Percentiles rank a stretch among this genome's conserved stretches.
phyloP scores from a whole-genome alignment of 2,113 vertebrate species.

The Chaetops frenatus region DNA sequence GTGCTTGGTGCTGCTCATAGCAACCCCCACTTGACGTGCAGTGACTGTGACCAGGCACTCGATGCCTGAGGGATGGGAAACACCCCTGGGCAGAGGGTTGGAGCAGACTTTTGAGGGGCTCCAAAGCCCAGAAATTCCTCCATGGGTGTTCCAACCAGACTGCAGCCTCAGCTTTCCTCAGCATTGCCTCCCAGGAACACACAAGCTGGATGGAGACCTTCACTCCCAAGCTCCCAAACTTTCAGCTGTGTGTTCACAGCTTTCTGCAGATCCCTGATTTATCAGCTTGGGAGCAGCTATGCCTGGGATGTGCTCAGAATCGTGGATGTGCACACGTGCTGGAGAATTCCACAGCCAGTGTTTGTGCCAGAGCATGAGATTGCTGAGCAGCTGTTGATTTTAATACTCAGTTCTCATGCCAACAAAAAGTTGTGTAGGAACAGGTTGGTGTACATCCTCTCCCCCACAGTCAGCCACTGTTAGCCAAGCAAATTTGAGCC shows the following conservation, averaged over 20 bases:
- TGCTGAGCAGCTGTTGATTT: constrained; percentile 14
- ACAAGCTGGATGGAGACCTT: background rate
- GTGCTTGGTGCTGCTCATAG: background rate
- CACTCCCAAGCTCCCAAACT: background rate
- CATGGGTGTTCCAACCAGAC: background rate
- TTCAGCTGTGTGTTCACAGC: background rate
- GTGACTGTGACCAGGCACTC: background rate
- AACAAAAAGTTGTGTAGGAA: background rate
- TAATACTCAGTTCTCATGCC: background rate
- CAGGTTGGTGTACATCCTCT: constrained; percentile 24
- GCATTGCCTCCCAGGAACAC: background rate
- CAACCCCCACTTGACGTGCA: background rate
- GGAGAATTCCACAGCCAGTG: background rate
- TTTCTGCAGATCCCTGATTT: background rate
- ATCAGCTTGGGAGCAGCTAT: background rate
- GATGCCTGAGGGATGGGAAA: background rate
- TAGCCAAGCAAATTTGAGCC: background rate
- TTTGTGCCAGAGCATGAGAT: background rate
- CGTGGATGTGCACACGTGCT: background rate
- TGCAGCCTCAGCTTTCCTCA: background rate
- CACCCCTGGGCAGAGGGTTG: background rate
- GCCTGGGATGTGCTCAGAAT: background rate
- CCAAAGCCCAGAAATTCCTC: background rate
- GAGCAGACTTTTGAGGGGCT: background rate
- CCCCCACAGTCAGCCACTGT: background rate